These are phyloP conservation scores for Stictocephala bisonia DNA, from an alignment of 2,888 invertebrate species.

Conservation along the genomic window DNA sequence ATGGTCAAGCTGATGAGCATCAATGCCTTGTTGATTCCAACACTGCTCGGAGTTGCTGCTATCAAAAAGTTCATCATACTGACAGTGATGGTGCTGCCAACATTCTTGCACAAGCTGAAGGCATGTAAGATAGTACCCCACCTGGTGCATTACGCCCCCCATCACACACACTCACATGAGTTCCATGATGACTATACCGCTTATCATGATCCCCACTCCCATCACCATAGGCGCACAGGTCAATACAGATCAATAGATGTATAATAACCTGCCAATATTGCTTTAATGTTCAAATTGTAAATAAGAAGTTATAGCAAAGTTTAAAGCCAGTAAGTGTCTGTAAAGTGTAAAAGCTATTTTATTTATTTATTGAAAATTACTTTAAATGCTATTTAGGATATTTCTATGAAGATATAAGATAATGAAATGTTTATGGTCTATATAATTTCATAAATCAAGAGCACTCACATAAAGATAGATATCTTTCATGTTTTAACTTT, in stretches of 20 bases:
- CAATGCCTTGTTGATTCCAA: slow-evolving; percentile 72
- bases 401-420: no score
- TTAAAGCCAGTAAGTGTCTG: no score
- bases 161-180: slow-evolving; percentile 32
- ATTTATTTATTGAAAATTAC: no score
- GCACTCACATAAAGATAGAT: no score
- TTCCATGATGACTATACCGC: slow-evolving; percentile 28
- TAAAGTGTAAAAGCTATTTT: no score
- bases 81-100: slow-evolving; percentile 71
- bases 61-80: slow-evolving; percentile 76
- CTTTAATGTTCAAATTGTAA: no score
- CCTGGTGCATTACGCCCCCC: slow-evolving; percentile 25
- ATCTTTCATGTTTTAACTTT: no score
- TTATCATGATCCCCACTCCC: background rate
- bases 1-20: slow-evolving; percentile 55
- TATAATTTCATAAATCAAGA: no score
- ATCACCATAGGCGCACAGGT: slow-evolving; percentile 2
- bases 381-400: no score
- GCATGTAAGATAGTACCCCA: slow-evolving; percentile 42
- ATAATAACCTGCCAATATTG: background rate
- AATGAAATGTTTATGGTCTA: no score
- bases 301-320: no score
- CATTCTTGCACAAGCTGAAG: slow-evolving; percentile 65
- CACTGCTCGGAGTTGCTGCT: slow-evolving; percentile 72
- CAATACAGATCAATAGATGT: background rate